These are phyloP conservation scores for Drosophila engyochracea DNA, from an alignment of 2,888 invertebrate genomes.

Conservation along the genomic window DNA sequence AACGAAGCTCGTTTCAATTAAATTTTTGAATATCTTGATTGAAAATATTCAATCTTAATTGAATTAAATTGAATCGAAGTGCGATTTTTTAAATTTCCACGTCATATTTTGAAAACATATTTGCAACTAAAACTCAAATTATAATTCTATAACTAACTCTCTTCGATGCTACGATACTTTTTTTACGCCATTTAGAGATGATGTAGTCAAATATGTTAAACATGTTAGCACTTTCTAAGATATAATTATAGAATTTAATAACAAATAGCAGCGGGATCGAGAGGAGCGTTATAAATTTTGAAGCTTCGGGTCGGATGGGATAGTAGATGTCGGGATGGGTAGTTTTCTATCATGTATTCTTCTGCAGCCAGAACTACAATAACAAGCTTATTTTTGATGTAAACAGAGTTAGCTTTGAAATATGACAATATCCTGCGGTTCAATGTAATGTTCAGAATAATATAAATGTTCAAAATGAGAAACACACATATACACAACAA, in stretches of 20 bases:
- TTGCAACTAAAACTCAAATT: not conserved
- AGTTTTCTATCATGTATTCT: not conserved
- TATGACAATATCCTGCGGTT: constrained; percentile 10
- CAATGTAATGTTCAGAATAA: not conserved
- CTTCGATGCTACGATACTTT: not conserved
- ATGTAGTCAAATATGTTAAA: not conserved
- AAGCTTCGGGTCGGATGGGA: not conserved
- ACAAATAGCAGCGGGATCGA: not conserved
- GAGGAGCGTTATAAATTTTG: not conserved
- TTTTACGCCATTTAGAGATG: not conserved
- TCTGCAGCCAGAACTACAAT: not conserved
- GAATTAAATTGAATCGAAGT: not conserved
- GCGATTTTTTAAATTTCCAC: not conserved
- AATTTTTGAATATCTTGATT: not conserved
- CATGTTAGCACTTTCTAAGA: not conserved
- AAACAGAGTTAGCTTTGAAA: constrained; percentile 4
- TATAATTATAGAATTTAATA: not conserved
- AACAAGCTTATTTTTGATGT: not conserved
- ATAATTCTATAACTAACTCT: not conserved
- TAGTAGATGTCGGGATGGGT: no score
- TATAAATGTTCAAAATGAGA: not conserved
- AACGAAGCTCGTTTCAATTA: not conserved
- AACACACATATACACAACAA: constrained; percentile 8
- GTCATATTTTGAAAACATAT: not conserved
- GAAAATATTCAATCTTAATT: not conserved